Base-by-base conservation (phyloP, 2,113 vertebrate genomes). In the Copsychus sechellarum region DNA sequence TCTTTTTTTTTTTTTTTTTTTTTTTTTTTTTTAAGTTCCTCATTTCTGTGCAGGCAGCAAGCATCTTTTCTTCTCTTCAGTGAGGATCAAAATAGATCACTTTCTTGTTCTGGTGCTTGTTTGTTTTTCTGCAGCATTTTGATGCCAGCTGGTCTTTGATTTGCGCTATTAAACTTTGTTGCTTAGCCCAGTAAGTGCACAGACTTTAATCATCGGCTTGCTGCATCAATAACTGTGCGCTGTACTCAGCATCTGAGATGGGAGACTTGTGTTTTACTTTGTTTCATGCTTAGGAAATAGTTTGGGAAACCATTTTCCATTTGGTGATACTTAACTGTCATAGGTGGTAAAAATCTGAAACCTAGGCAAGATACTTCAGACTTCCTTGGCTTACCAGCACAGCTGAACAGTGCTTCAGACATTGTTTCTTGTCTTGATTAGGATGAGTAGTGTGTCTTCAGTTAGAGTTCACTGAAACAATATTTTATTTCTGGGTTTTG, bases 91-190 rank as follows among this genome's bases (percentile, higher is more conserved):
- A 90, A 90, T 93, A 94, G 78, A 72, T 77, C 14, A 31, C 20
- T 85, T 92, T 56, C 34, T 85, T 23, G 29, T 36, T 78, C 54
- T 94, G 47, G n/a, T 81, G 25, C 76, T 83, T 81, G 47, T 61
- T 53, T 53, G 51, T 53, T 53, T 53, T 53, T 53, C 51, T 66
- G 60, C 38, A 74, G 25, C 50, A 23, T 95, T 96, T 88, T 82
- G 66, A 40, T 92, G 80, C 77, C 86, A 94, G 42, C 67, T 96
- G 93, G 53, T 92, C 80, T 95, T 94, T 57, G n/a, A 92, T 92
- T 88, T 91, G 43, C 5, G 9, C 90, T 34, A 16, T 64, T 92
- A 88, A 93, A 90, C 58, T 88, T 94, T 57, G 74, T 72, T 92
- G 62, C 62, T 76, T 92, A 83, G 74, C 58, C 15, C 74, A 80